Conservation (phyloP, 2,888 invertebrate species). For the Agrotis clavis region DNA sequence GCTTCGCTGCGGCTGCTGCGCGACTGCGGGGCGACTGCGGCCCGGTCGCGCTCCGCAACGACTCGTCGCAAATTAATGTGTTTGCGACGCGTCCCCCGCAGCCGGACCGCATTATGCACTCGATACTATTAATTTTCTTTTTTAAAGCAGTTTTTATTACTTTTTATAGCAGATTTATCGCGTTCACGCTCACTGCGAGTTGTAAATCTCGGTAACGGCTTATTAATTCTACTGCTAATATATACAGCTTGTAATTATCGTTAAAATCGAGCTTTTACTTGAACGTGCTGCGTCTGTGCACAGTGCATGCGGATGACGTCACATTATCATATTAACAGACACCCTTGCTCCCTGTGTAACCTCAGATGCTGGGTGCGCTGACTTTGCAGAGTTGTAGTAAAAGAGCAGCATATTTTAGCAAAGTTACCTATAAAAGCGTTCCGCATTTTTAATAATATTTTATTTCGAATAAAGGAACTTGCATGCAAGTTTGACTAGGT, state of each 20-base stretch:
- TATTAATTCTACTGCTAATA: constrained; percentile 63
- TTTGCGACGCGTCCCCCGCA: constrained; percentile 51
- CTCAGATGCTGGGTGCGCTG: background rate
- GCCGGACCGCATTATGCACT: constrained; percentile 60
- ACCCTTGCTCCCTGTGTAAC: constrained; percentile 4
- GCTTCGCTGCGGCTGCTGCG: constrained; percentile 45
- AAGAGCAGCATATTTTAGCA: no score
- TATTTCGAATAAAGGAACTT: no score
- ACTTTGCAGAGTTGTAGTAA: background rate
- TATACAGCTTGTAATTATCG: constrained; percentile 51
- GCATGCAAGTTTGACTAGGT: no score
- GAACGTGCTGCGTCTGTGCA: constrained; percentile 11
- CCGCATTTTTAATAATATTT: no score
- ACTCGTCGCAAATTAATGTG: constrained; percentile 58
- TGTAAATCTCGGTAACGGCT: constrained; percentile 58
- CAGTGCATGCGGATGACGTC: constrained; percentile 8
- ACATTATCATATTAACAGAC: constrained; percentile 28
- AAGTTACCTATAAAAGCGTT: no score
- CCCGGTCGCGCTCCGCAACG: constrained; percentile 26
- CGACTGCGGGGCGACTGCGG: constrained; percentile 41
- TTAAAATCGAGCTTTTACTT: constrained; percentile 20
- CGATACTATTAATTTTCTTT: constrained; percentile 63
- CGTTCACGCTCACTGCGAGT: constrained; percentile 42
- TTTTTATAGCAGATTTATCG: constrained; percentile 51
- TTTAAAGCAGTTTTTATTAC: constrained; percentile 54